These are phyloP conservation scores for Acipenser ruthenus DNA, from an alignment of 2,797 vertebrate species.

Conservation along the genomic window DNA sequence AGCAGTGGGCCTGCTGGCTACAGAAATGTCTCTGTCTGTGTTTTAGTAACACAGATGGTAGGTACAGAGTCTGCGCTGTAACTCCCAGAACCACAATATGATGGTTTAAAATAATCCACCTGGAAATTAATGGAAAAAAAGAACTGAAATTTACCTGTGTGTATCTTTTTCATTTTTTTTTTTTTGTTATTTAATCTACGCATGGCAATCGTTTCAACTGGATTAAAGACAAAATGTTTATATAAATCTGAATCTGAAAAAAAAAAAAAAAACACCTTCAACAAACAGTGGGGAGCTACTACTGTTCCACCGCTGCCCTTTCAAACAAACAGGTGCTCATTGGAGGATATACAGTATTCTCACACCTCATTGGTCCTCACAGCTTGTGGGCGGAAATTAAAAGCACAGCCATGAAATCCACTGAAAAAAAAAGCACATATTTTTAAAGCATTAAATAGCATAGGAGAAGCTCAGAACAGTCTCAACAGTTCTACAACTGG, in stretches of 20 bases:
- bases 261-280: neutral
- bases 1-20: slow-evolving; percentile 7
- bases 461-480: too few species aligned
- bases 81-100: slow-evolving; percentile 27
- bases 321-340: slow-evolving; percentile 49
- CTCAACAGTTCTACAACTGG: too few species aligned
- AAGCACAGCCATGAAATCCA: slow-evolving; percentile 13
- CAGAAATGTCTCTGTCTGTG: slow-evolving; percentile 16
- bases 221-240: slow-evolving; percentile 35
- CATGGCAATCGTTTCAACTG: slow-evolving; percentile 49
- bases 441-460: neutral
- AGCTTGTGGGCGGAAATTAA: slow-evolving; percentile 16
- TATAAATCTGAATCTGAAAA: neutral
- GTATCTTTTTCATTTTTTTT: slow-evolving; percentile 29
- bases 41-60: slow-evolving; percentile 24
- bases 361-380: slow-evolving; percentile 18
- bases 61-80: slow-evolving; percentile 32
- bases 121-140: slow-evolving; percentile 21
- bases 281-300: slow-evolving; percentile 23
- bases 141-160: slow-evolving; percentile 12
- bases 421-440: neutral
- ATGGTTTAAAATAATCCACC: slow-evolving; percentile 29
- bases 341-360: slow-evolving; percentile 28
- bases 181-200: slow-evolving; percentile 47
- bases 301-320: slow-evolving; percentile 38